Conservation (phyloP, 2,113 vertebrate species). For the Elephantulus edwardii region DNA sequence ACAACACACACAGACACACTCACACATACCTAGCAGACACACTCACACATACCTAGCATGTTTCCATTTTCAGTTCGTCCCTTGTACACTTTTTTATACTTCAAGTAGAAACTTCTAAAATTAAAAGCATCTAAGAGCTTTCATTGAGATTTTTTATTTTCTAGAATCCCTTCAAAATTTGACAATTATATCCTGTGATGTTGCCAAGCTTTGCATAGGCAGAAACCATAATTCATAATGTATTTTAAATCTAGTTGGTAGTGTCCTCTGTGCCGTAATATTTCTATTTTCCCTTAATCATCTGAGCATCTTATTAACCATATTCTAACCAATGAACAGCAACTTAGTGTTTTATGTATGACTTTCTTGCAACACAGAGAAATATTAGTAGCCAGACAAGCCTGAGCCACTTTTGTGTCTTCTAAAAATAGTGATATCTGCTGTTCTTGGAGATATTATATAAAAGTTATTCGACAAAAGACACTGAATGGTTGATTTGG, state of each 20-base stretch:
- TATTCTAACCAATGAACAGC: constrained; percentile 49
- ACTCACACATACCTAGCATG: not conserved
- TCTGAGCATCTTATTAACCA: constrained; percentile 43
- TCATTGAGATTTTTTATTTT: constrained; percentile 1
- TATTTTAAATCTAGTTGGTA: constrained; percentile 62
- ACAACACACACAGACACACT: constrained; percentile 14
- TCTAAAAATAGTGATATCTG: constrained; percentile 20
- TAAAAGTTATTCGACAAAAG: constrained; percentile 46
- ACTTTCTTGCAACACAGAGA: constrained; percentile 34
- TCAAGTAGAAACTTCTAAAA: constrained; percentile 59
- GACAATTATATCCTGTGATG: constrained; percentile 50
- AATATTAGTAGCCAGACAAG: not conserved
- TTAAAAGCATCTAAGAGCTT: constrained; percentile 61
- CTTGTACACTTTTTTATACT: constrained; percentile 15
- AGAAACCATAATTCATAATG: constrained; percentile 57
- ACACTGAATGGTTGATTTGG: constrained; percentile 39
- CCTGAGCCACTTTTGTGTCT: not conserved
- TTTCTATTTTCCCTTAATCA: constrained; percentile 51
- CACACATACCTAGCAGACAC: not conserved
- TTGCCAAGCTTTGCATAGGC: constrained; percentile 60
- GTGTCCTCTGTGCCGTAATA: constrained; percentile 35
- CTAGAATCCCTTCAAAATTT: constrained; percentile 54
- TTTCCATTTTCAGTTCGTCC: constrained; percentile 46
- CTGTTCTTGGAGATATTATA: constrained; percentile 14
- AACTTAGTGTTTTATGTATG: not conserved